A percentile compares a stretch with the other conserved stretches of the same genome.
These are phyloP conservation scores for Ceyx melanurus DNA, from an alignment of 2,113 vertebrate species.

Conservation along the genomic window DNA sequence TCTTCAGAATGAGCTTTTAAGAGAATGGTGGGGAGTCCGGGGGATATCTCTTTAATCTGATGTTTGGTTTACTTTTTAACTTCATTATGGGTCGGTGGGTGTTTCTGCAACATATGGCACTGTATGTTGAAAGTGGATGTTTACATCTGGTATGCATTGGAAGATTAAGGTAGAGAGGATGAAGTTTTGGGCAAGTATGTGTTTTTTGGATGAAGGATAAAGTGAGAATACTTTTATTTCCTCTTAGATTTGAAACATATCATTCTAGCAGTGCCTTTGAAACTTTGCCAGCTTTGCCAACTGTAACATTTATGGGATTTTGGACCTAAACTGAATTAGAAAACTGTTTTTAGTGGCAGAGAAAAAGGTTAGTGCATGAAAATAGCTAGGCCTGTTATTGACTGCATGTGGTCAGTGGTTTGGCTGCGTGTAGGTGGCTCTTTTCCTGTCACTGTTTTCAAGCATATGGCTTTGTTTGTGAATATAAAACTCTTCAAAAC, in stretches of 20 bases:
- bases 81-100: not conserved
- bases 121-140: conserved; percentile 31
- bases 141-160: conserved; percentile 57
- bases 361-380: conserved; percentile 73
- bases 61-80: not conserved
- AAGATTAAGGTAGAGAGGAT: conserved; percentile 60
- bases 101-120: conserved; percentile 49
- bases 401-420: conserved; percentile 73
- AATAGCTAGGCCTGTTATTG: conserved; percentile 72
- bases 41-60: not conserved
- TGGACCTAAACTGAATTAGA: conserved; percentile 64
- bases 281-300: conserved; percentile 63
- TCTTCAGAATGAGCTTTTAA: conserved; percentile 14
- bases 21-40: not conserved
- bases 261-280: conserved; percentile 68
- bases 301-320: conserved; percentile 57
- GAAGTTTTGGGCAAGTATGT: conserved; percentile 52
- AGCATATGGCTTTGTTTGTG: conserved; percentile 64
- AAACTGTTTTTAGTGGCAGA: conserved; percentile 71
- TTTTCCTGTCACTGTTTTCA: conserved; percentile 71
- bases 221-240: conserved; percentile 65
- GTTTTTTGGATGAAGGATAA: conserved; percentile 64
- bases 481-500: conserved; percentile 45
- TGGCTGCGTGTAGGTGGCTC: conserved; percentile 69
- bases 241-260: conserved; percentile 66